Conservation (phyloP, 2,888 invertebrate genomes). For the Blastobasis lacticolella region DNA sequence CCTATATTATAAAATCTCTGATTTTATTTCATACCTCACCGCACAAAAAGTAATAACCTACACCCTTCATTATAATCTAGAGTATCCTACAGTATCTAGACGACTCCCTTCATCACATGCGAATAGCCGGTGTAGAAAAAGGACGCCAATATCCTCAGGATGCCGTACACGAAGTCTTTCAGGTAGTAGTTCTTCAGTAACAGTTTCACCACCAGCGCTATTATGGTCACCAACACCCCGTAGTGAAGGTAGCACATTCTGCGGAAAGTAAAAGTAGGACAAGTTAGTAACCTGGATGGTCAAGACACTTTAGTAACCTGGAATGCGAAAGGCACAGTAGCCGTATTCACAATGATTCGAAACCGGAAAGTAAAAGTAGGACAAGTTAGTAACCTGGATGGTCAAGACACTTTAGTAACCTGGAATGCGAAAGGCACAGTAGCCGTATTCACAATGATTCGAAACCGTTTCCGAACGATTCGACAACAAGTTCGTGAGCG, state of each 20-base stretch:
- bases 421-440: too few relatives aligned
- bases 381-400: too few relatives aligned
- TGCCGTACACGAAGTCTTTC: slow-evolving; percentile 33
- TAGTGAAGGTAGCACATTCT: slow-evolving; percentile 53
- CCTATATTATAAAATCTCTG: too few relatives aligned
- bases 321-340: neutral
- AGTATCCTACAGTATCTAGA: too few relatives aligned
- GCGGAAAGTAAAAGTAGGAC: slow-evolving; percentile 19
- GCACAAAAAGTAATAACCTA: too few relatives aligned
- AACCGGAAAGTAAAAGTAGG: neutral
- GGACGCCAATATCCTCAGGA: slow-evolving; percentile 31
- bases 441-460: too few relatives aligned
- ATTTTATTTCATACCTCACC: too few relatives aligned
- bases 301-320: neutral
- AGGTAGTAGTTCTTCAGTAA: slow-evolving; percentile 36
- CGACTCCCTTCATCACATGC: too few relatives aligned
- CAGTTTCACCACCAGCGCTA: slow-evolving; percentile 36
- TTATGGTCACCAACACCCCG: slow-evolving; percentile 29
- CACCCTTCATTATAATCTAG: too few relatives aligned
- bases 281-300: neutral
- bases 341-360: neutral
- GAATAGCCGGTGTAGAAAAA: slow-evolving; percentile 24
- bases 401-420: too few relatives aligned
- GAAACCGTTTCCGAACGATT: too few relatives aligned
- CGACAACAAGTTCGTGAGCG: too few relatives aligned